Evolutionary conservation across 2,113 vertebrate species (phyloP), one percentile per base, ranked within the genome.

Genomic region (Ameiurus melas): DNA sequence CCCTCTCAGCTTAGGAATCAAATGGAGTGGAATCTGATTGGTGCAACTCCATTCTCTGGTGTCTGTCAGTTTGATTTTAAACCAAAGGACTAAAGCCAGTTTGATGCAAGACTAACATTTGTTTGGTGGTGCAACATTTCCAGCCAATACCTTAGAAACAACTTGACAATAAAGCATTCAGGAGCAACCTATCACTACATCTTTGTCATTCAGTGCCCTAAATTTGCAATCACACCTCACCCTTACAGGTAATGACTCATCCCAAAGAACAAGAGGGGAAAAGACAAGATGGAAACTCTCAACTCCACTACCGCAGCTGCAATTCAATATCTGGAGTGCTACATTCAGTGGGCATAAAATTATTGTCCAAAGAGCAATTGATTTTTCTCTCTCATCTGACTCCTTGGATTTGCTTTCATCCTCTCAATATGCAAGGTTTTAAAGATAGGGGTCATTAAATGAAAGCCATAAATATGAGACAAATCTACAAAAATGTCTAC

Each of bases 131-230:
- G 36, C 6, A 60, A 85, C 25, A 55, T 36, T 75, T 66, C 22
- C 16, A 70, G 39, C 8, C 39, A 84, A 66, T 47, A 66, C 16
- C 43, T 25, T 53, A 33, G 25, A 85, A 71, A 14, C 27, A 43
- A 6, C 16, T 22, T 36, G 25, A n/a, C n/a, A 22, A 64, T 77
- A 66, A 77, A 78, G 22, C 85, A 47, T 30, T 30, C 57, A 79
- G 43, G 57, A 86, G 20, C 5, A 86, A 36, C 39, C 17, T 64
- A 79, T 51, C 4, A 13, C 57, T 80, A 25, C 39, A 81, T 33
- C 22, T 87, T 80, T 87, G 53, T 87, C 62, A 87, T 82, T 87
- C 79, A 71, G 30, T 58, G 73, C 51, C 85, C 85, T 86, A 60
- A 77, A 77, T 27, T 77, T 39, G 77, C 51, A 55, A 71, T 58